These are phyloP conservation scores for Ahaetulla prasina DNA, from an alignment of 2,113 vertebrate genomes.

Conservation along the genomic window DNA sequence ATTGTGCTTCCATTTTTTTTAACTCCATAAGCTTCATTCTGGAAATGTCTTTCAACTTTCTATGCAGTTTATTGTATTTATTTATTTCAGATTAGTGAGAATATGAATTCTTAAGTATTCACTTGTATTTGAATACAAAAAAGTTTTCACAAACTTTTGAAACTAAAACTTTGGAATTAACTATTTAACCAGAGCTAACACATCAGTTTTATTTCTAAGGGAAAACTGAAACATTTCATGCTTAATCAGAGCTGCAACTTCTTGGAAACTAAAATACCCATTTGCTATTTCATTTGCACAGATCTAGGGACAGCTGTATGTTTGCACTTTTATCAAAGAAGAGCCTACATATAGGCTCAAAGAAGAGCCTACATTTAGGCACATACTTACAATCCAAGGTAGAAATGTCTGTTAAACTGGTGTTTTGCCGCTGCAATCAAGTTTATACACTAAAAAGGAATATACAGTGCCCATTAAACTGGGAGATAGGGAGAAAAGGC, in stretches of 20 bases:
- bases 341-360: background rate
- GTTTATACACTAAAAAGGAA: background rate
- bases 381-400: background rate
- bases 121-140: background rate
- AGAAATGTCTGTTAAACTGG: background rate
- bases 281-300: background rate
- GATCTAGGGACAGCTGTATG: background rate
- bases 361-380: background rate
- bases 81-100: background rate
- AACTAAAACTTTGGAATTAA: background rate
- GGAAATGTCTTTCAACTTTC: background rate
- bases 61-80: background rate
- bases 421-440: background rate
- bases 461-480: background rate
- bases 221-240: background rate
- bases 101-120: background rate
- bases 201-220: background rate
- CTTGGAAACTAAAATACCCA: background rate
- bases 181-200: background rate
- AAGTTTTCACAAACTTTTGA: background rate
- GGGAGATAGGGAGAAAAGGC: background rate
- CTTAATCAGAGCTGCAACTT: background rate
- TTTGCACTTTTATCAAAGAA: background rate
- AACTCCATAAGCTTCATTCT: background rate
- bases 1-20: background rate